These are phyloP conservation scores for Drosophila antonietae DNA, from an alignment of 2,888 invertebrate species.

Conservation along the genomic window DNA sequence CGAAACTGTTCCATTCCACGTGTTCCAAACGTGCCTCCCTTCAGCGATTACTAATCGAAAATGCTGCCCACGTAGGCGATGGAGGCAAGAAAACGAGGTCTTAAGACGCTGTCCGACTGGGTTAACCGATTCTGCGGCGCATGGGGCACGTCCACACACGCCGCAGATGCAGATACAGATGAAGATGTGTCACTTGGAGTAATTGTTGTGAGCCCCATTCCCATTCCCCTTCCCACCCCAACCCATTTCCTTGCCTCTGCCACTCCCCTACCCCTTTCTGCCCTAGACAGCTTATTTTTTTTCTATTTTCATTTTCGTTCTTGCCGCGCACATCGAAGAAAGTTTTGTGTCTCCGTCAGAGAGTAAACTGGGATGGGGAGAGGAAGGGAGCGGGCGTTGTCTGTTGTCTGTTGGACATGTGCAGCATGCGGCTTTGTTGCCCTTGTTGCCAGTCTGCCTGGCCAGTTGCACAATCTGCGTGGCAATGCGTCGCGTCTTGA, in stretches of 20 bases:
- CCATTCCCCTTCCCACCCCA: constrained; percentile 5
- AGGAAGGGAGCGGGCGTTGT: constrained; percentile 5
- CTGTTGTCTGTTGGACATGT: constrained; percentile 56
- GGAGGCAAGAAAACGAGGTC: constrained; percentile 5
- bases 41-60: constrained; percentile 49
- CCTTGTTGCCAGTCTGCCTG: constrained; percentile 31
- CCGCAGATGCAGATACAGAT: constrained; percentile 26
- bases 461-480: constrained; percentile 75
- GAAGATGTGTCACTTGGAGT: constrained; percentile 72
- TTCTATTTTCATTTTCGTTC: constrained; percentile 49
- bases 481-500: constrained; percentile 63
- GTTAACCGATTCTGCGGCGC: constrained; percentile 22
- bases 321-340: constrained; percentile 39
- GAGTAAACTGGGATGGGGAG: neutral
- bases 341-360: constrained; percentile 36
- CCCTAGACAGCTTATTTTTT: constrained; percentile 36
- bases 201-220: constrained; percentile 58
- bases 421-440: constrained; percentile 64
- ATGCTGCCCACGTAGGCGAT: constrained; percentile 62
- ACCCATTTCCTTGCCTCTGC: constrained; percentile 2
- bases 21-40: constrained; percentile 11
- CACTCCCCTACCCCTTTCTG: constrained; percentile 12
- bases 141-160: constrained; percentile 40
- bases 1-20: constrained; percentile 16
- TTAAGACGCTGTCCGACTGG: constrained; percentile 31